Base-by-base conservation (phyloP, 2,113 vertebrate genomes). In the Psilopsiagon aymara region DNA sequence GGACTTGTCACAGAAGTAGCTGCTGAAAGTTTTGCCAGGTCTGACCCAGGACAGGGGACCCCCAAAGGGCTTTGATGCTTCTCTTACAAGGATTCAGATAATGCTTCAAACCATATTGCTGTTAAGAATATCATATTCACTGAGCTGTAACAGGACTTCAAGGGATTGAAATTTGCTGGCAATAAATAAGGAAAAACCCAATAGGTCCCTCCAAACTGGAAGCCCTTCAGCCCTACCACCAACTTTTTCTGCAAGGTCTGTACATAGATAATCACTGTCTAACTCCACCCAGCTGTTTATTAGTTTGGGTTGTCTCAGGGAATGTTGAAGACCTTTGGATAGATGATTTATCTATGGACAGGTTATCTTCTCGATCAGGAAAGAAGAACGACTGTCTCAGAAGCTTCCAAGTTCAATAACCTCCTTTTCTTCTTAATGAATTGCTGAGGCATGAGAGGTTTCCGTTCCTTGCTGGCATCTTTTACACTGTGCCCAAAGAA, bases 391-490 rank as follows among this genome's bases (percentile, higher is more conserved):
- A 80, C 51, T 59, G 75, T 81, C 74, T 90, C 86, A 95, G 87
- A 86, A 46, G 85, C 94, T 97, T 92, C 94, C 94, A 97, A 97
- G 96, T 96, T 97, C 95, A 97, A 96, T 87, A 96, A 95, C 91
- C 87, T 97, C 90, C 77, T 96, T 97, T 97, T 94, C 90, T 97
- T 96, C 95, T 96, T 94, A 97, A 98, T 96, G 97, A 98, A 98
- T 98, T 97, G 89, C 96, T 97, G 79, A 97, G 94, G 96, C 93
- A 97, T 98, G 97, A 98, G 98, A 94, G 82, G 96, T 82, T 98
- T 98, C 98, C 98, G 96, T 97, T 98, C 88, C 92, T 97, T 94
- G 91, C 82, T 98, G 98, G 98, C 98, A 98, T 98, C 97, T 98
- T 70, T 93, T 90, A 91, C 80, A 74, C 94, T 94, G 93, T 98